Evolutionary conservation across 2,113 vertebrate genomes (phyloP).

Genomic region (Anolis sagrei): DNA sequence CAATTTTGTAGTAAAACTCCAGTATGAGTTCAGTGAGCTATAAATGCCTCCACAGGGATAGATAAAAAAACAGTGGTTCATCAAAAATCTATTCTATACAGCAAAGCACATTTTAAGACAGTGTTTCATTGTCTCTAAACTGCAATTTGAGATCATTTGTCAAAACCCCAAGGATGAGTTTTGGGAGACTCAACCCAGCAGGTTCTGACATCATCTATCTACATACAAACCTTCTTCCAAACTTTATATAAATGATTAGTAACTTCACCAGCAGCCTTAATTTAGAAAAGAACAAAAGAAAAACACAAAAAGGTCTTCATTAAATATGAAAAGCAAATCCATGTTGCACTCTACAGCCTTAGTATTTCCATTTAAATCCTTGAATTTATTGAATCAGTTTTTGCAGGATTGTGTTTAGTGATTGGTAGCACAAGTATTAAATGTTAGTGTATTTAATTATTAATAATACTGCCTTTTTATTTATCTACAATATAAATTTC

Average conservation of each 20-base stretch:
- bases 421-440: neutral
- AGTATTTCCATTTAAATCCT: conserved; percentile 32
- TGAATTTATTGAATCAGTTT: conserved; percentile 24
- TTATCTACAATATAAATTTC: neutral
- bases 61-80: conserved; percentile 14
- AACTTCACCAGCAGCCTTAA: conserved; percentile 85
- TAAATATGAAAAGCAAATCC: conserved; percentile 68
- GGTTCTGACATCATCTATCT: conserved; percentile 56
- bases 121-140: conserved; percentile 68
- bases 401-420: neutral
- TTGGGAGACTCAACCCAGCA: conserved; percentile 52
- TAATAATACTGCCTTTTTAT: neutral
- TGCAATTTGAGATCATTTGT: conserved; percentile 53
- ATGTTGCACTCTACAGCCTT: conserved; percentile 38
- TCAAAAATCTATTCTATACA: conserved; percentile 5
- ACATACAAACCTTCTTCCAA: conserved; percentile 96
- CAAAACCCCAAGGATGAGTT: conserved; percentile 62
- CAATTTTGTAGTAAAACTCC: neutral
- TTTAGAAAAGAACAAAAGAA: conserved; percentile 73
- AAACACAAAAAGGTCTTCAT: conserved; percentile 75
- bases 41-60: neutral
- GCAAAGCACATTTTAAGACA: conserved; percentile 12
- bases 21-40: neutral
- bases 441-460: neutral
- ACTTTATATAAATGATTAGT: conserved; percentile 90